phyloP scores from a whole-genome alignment of 1,140 invertebrate species.

The Maconellicoccus hirsutus region DNA sequence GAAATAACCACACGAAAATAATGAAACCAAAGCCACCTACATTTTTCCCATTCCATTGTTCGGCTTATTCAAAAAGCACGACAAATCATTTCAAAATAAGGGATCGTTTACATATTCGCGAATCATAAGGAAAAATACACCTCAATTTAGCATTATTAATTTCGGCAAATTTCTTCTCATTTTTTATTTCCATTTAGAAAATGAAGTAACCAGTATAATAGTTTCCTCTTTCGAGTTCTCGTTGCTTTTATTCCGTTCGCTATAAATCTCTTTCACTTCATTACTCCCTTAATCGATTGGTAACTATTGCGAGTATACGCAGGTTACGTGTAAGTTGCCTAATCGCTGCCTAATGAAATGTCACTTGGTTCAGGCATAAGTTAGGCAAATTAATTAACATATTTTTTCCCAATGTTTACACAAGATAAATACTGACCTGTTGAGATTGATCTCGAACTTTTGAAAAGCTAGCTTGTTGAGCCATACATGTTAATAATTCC shows the following conservation, averaged over 20 bases:
- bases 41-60: too few species aligned
- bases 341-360: too few species aligned
- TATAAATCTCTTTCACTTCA: too few species aligned
- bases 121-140: neutral
- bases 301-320: too few species aligned
- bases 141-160: neutral
- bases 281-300: too few species aligned
- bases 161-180: neutral
- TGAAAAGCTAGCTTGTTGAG: conserved; percentile 80
- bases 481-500: conserved; percentile 80
- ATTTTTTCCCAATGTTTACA: neutral
- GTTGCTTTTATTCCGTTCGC: conserved; percentile 44
- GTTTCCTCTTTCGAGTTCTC: too few species aligned
- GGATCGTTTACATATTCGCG: neutral
- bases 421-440: conserved; percentile 39
- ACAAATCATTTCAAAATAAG: too few species aligned
- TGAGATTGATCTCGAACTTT: conserved; percentile 84
- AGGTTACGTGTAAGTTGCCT: too few species aligned
- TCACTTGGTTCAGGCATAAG: too few species aligned
- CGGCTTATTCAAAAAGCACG: too few species aligned
- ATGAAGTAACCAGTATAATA: neutral
- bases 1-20: too few species aligned
- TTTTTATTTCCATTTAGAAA: neutral
- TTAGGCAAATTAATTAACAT: neutral
- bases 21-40: too few species aligned